A percentile compares a stretch with the other conserved stretches of the same genome.
Evolutionary conservation across 2,113 vertebrate species (phyloP).

Genomic region (Tapirus terrestris): DNA sequence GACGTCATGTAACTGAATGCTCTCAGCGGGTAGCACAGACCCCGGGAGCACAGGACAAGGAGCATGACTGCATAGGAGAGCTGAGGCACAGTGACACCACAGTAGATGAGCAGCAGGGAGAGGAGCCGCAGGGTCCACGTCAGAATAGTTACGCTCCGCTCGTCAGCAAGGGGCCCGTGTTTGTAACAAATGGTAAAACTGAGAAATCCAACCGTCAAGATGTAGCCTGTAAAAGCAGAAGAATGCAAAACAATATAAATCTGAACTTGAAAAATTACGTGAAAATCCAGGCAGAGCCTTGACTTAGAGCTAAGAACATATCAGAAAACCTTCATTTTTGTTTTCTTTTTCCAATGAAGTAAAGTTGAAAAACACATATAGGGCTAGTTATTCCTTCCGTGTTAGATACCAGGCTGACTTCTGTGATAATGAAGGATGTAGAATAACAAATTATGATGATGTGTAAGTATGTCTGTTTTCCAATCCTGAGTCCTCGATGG

Average conservation of each 20-base stretch:
- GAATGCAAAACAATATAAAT: not conserved
- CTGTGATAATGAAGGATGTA: not conserved
- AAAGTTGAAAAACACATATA: not conserved
- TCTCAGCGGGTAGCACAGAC: slow-evolving; percentile 67
- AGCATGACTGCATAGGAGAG: slow-evolving; percentile 79
- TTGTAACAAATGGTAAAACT: slow-evolving; percentile 88
- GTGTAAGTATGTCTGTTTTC: not conserved
- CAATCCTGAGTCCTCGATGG: not conserved
- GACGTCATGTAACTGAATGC: slow-evolving; percentile 75
- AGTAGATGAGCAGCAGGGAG: slow-evolving; percentile 85
- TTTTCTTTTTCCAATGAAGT: not conserved
- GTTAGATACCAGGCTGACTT: not conserved
- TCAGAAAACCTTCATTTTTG: not conserved
- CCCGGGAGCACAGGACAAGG: slow-evolving; percentile 78
- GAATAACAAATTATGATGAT: not conserved
- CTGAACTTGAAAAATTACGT: not conserved
- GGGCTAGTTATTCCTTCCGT: not conserved
- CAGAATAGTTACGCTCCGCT: slow-evolving; percentile 82
- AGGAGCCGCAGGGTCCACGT: slow-evolving; percentile 80
- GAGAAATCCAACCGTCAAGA: slow-evolving; percentile 80
- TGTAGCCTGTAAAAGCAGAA: slow-evolving; percentile 84
- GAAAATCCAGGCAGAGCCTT: not conserved
- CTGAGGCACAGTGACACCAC: slow-evolving; percentile 82
- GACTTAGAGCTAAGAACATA: not conserved
- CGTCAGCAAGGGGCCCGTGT: slow-evolving; percentile 82